Conservation (phyloP, 2,797 vertebrate genomes). For the Mormyrus hasselquistii region DNA sequence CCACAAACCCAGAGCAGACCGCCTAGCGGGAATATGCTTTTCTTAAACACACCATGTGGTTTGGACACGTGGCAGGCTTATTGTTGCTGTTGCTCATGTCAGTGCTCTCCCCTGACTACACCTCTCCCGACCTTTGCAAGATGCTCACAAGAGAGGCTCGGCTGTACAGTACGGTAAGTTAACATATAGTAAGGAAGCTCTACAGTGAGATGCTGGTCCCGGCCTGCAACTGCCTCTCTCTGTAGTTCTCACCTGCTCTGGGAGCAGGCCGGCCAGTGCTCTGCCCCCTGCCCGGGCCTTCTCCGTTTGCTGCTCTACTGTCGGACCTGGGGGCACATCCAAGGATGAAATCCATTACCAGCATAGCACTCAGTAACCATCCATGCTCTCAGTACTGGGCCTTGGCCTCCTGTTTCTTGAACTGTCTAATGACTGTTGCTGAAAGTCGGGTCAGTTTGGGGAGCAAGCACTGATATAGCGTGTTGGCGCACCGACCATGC, state of each 20-base stretch:
- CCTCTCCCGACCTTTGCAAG: background rate
- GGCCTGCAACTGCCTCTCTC: background rate
- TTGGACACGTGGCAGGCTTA: background rate
- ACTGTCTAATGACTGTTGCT: background rate
- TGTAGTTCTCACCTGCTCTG: constrained; percentile 70
- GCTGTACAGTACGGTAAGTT: background rate
- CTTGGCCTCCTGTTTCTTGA: background rate
- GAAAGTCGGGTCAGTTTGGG: too few species aligned
- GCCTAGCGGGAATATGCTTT: background rate
- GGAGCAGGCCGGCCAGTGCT: constrained; percentile 72
- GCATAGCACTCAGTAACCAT: background rate
- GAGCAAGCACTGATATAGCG: too few species aligned
- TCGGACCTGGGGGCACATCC: constrained; percentile 67
- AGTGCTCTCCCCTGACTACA: background rate
- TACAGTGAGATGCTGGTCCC: background rate
- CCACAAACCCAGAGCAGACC: background rate
- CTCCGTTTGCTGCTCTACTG: constrained; percentile 90
- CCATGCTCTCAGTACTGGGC: background rate
- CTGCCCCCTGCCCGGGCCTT: constrained; percentile 80
- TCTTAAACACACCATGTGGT: background rate
- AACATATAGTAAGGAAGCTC: background rate
- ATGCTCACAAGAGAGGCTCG: background rate
- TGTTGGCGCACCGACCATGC: too few species aligned
- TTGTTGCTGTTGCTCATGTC: background rate
- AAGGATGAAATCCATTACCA: background rate